These are phyloP conservation scores for Sebastes ruberrimus DNA, from an alignment of 2,797 vertebrate genomes.

Conservation along the genomic window DNA sequence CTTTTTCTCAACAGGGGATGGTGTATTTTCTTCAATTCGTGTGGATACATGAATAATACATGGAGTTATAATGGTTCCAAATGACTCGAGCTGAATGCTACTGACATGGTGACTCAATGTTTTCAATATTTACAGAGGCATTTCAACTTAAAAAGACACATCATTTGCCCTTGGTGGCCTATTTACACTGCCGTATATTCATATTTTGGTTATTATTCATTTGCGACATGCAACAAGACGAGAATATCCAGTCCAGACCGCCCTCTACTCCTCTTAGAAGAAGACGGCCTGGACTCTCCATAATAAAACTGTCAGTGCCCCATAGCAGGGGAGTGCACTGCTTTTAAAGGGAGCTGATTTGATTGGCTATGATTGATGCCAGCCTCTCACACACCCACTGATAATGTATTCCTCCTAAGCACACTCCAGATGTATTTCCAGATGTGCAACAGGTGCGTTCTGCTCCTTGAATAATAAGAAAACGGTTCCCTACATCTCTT, in stretches of 20 bases:
- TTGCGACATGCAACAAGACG: conserved; percentile 3
- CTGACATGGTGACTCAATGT: not conserved
- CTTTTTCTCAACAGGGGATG: not conserved
- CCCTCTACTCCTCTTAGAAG: not conserved
- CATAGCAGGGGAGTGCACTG: conserved; percentile 28
- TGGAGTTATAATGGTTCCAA: not conserved
- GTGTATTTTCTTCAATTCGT: not conserved
- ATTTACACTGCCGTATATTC: not conserved
- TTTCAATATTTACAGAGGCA: not conserved
- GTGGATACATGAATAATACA: conserved; percentile 23
- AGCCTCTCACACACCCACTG: conserved; percentile 35
- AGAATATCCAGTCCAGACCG: not conserved
- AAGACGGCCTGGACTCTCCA: conserved; percentile 16
- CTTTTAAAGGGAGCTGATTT: conserved; percentile 62
- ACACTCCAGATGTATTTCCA: conserved; percentile 11
- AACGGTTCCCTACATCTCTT: not conserved
- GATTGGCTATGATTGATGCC: conserved; percentile 60
- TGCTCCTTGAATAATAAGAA: conserved; percentile 44
- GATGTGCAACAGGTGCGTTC: conserved; percentile 42
- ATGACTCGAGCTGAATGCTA: not conserved
- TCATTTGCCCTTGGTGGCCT: not conserved
- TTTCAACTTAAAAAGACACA: not conserved
- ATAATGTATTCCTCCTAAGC: conserved; percentile 40
- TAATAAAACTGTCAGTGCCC: conserved; percentile 57
- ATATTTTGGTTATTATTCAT: conserved; percentile 3